Evolutionary conservation across 2,113 vertebrate genomes (phyloP), one percentile per base, ranked within the genome.

Genomic region (Uropsilus gracilis): DNA sequence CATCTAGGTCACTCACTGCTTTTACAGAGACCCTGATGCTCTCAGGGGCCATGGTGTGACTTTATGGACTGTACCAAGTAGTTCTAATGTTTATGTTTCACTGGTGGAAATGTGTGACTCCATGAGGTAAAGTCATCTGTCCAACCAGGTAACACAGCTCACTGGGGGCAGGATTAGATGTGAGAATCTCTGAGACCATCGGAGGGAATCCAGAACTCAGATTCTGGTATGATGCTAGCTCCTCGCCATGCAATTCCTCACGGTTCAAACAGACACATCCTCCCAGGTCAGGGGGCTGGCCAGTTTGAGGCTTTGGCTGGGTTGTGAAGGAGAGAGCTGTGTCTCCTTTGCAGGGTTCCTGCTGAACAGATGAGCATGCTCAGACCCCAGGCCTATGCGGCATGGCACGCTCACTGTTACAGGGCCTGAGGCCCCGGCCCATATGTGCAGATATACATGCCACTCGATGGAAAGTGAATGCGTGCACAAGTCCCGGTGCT

Each of bases 301-400:
- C 8, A 2, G n/a, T 30, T 20, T 4, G 8, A 78, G 53, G 61
- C 22, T 26, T 0, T 37, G 63, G 5, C 9, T 46, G 2, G 26
- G 22, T 55, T 34, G 37, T 5, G 20, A 53, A 26, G 1, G 39
- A 16, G n/a, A 10, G 9, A 34, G 9, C 17, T 53, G 50, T 53
- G 34, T 22, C 37, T 53, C 53, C 28, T 34, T 20, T 63, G 34
- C n/a, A 55, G 80, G 44, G 69, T 6, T 57, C 9, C 77, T 50
- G 53, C 3, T 75, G 28, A 68, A 53, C 78, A 89, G 46, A 34
- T 6, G 13, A 53, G 57, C 18, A 16, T 5, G 48, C 64, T 61
- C 39, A 85, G 68, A 81, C 1, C 17, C 32, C 75, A 24, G 3
- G 55, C 3, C 39, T 0, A 0, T 0, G 0, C 0, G 4, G 26